Evolutionary conservation across 2,888 invertebrate genomes (phyloP).

Genomic region (Acleris emargana): DNA sequence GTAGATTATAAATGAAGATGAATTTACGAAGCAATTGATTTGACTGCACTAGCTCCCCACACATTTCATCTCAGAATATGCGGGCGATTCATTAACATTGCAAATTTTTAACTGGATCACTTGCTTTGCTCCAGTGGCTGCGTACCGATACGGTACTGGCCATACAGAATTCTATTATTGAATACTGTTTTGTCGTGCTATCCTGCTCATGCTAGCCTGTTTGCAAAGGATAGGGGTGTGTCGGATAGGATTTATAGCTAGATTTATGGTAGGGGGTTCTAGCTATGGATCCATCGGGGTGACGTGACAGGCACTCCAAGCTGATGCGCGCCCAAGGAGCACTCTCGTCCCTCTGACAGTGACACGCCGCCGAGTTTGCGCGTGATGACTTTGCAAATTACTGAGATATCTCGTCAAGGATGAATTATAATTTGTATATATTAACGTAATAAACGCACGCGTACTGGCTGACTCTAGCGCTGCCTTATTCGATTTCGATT

Average conservation of each 20-base stretch:
- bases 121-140: constrained; percentile 27
- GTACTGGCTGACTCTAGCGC: no score
- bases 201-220: constrained; percentile 6
- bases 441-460: no score
- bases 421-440: neutral
- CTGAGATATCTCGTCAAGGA: constrained; percentile 3
- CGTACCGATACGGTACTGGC: constrained; percentile 20
- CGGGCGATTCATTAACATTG: constrained; percentile 28
- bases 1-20: neutral
- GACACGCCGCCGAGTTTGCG: constrained; percentile 28
- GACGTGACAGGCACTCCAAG: constrained; percentile 54
- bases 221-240: constrained; percentile 10
- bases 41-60: neutral
- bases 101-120: constrained; percentile 34
- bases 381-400: constrained; percentile 32
- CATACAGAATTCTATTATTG: constrained; percentile 5
- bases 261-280: constrained; percentile 14
- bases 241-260: constrained; percentile 13
- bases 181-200: neutral
- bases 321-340: constrained; percentile 49
- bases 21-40: neutral
- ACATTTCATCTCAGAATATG: constrained; percentile 17
- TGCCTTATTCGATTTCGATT: neutral
- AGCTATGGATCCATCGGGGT: constrained; percentile 41
- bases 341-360: constrained; percentile 41